A percentile compares a stretch with the other conserved stretches of the same genome.
Conservation (phyloP, 1,140 invertebrate species). For the Temnothorax nylanderi region DNA sequence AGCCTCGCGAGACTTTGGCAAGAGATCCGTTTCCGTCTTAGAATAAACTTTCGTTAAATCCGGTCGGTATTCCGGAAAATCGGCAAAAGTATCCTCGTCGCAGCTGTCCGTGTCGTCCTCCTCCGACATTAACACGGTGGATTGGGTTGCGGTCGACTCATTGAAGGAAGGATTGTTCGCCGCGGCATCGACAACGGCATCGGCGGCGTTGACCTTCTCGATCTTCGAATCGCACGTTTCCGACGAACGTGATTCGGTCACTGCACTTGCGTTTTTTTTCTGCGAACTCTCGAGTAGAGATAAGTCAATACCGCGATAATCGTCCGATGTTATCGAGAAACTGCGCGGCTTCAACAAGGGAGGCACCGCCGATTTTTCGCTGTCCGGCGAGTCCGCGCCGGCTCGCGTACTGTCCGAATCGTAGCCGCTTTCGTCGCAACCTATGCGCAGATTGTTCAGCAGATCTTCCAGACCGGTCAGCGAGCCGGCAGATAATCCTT, state of each 20-base stretch:
- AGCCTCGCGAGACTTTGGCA: background rate
- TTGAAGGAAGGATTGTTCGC: conserved; percentile 24
- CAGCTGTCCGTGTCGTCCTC: conserved; percentile 74
- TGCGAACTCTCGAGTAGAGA: conserved; percentile 49
- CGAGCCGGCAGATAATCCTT: background rate
- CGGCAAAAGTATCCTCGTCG: conserved; percentile 74
- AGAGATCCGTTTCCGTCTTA: background rate
- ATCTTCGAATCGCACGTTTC: background rate
- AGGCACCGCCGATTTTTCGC: conserved; percentile 75
- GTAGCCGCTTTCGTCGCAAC: conserved; percentile 89
- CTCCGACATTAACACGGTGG: conserved; percentile 71
- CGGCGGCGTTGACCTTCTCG: background rate
- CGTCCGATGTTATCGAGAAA: conserved; percentile 79
- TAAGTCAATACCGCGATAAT: conserved; percentile 78
- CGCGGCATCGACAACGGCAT: conserved; percentile 5
- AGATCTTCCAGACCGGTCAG: conserved; percentile 82
- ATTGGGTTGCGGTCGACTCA: conserved; percentile 59
- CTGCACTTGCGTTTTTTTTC: background rate
- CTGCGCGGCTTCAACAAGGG: conserved; percentile 76
- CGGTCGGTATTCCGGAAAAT: conserved; percentile 44
- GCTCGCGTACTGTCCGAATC: conserved; percentile 88
- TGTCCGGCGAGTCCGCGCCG: conserved; percentile 86
- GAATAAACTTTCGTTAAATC: background rate
- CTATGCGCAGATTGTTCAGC: conserved; percentile 82
- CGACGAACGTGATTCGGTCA: background rate